These are phyloP conservation scores for Tetranychus piercei DNA, from an alignment of 2,888 invertebrate species.

Conservation along the genomic window DNA sequence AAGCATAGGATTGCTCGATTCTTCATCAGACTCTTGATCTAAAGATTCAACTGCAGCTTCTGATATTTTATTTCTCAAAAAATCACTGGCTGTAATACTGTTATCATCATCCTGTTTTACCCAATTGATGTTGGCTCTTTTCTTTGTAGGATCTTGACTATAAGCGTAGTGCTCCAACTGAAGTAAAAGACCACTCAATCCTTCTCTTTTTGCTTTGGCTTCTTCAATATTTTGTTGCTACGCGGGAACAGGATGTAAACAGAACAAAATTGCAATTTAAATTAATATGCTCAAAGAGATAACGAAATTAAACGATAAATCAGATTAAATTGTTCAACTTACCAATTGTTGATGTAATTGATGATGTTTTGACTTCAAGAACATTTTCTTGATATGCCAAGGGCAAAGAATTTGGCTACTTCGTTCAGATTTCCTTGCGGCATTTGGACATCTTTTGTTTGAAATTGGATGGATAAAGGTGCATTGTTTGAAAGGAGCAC, in stretches of 20 bases:
- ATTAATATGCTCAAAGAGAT: too few species aligned
- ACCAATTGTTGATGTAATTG: conserved; percentile 9
- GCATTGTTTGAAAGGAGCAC: conserved; percentile 67
- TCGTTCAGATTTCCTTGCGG: conserved; percentile 50
- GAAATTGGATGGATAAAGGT: conserved; percentile 47
- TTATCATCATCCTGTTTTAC: conserved; percentile 19
- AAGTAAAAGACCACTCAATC: conserved; percentile 4
- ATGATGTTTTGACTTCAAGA: conserved; percentile 16
- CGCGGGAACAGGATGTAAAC: neutral
- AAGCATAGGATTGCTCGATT: conserved; percentile 11
- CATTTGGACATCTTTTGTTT: conserved; percentile 54
- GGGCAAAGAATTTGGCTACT: conserved; percentile 18
- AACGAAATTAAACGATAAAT: too few species aligned
- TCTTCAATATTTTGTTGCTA: conserved; percentile 8
- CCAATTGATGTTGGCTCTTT: conserved; percentile 17
- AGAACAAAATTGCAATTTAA: neutral
- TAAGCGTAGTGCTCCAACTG: conserved; percentile 21
- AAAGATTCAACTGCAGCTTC: conserved; percentile 16
- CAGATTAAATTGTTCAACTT: neutral
- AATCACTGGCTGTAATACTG: conserved; percentile 18
- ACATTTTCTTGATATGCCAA: conserved; percentile 21
- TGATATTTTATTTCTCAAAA: conserved; percentile 17
- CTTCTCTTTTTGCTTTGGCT: conserved; percentile 6
- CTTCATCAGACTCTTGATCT: conserved; percentile 16
- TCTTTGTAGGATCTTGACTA: conserved; percentile 15